Conservation (phyloP, 1,140 invertebrate genomes). For the Euwallacea fornicatus region DNA sequence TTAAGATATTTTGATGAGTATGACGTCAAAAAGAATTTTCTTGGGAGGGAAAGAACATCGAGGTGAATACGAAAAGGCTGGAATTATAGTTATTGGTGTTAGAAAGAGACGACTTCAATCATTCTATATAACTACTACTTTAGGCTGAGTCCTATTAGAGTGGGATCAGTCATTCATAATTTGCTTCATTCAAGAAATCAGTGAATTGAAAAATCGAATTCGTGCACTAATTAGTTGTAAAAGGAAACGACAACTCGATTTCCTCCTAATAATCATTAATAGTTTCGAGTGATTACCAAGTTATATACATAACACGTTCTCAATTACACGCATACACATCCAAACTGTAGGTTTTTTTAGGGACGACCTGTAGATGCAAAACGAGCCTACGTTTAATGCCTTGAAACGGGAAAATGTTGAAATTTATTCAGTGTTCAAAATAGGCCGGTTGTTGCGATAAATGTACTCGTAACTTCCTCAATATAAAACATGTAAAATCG, state of each 20-base stretch:
- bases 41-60: too few relatives aligned
- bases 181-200: conserved; percentile 28
- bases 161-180: conserved; percentile 12
- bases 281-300: conserved; percentile 18
- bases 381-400: conserved; percentile 5
- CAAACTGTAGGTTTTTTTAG: neutral
- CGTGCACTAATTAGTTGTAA: conserved; percentile 20
- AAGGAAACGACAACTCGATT: conserved; percentile 27
- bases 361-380: conserved; percentile 9
- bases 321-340: conserved; percentile 13
- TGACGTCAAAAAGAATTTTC: too few relatives aligned
- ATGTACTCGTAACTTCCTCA: conserved; percentile 24
- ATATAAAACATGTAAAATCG: conserved; percentile 11
- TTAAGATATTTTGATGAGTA: too few relatives aligned
- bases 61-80: too few relatives aligned
- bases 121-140: too few relatives aligned
- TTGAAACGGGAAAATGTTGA: conserved; percentile 24
- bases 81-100: too few relatives aligned
- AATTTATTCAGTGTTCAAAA: conserved; percentile 26
- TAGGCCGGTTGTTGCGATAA: conserved; percentile 20
- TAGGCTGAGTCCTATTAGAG: neutral
- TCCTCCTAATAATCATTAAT: conserved; percentile 24
- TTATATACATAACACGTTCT: conserved; percentile 25
- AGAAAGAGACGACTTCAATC: too few relatives aligned
- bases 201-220: conserved; percentile 27